phyloP scores from a whole-genome alignment of 2,888 invertebrate genomes.

The Molanna angustata region DNA sequence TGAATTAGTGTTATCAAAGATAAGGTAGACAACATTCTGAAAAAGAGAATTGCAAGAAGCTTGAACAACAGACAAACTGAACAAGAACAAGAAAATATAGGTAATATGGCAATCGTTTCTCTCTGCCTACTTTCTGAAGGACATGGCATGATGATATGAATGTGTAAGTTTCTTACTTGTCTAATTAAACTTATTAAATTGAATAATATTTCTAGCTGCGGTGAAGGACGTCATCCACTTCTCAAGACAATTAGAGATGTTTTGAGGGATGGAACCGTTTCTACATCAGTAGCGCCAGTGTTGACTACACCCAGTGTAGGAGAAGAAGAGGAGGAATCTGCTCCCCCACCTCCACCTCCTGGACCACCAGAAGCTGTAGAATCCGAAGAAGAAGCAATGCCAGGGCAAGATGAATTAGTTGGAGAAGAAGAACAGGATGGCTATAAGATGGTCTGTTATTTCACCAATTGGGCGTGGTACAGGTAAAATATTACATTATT shows the following conservation, averaged over 20 bases:
- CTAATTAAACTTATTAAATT: not conserved
- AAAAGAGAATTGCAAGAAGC: too few species aligned
- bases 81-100: too few species aligned
- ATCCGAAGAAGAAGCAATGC: conserved; percentile 37
- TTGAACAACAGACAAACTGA: too few species aligned
- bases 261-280: conserved; percentile 52
- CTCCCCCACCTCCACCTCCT: not conserved
- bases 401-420: conserved; percentile 35
- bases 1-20: too few species aligned
- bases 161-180: too few species aligned
- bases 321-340: not conserved
- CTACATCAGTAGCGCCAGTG: conserved; percentile 31
- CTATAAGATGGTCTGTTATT: conserved; percentile 85
- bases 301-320: conserved; percentile 2
- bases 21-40: too few species aligned
- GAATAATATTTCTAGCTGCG: conserved; percentile 54
- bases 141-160: too few species aligned
- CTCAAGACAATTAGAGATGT: conserved; percentile 73
- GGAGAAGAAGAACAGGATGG: conserved; percentile 40
- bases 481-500: conserved; percentile 42
- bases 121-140: too few species aligned
- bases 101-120: too few species aligned
- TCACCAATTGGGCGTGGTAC: conserved; percentile 95
- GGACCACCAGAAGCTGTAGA: conserved; percentile 36
- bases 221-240: conserved; percentile 76